These are phyloP conservation scores for Tenodera sinensis DNA, from an alignment of 2,888 invertebrate species.

Conservation along the genomic window DNA sequence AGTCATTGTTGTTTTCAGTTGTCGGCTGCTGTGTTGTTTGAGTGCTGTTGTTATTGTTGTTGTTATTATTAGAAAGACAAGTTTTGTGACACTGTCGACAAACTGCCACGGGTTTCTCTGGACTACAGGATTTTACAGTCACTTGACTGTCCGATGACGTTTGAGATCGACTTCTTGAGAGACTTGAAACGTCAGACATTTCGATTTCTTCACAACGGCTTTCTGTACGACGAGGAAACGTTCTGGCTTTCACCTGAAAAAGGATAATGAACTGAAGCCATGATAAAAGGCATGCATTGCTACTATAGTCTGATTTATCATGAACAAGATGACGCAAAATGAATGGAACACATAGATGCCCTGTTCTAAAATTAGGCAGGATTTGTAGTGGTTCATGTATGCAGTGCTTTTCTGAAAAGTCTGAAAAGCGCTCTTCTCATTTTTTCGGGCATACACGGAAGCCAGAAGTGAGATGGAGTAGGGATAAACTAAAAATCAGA, in stretches of 20 bases:
- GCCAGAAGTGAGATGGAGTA: no score
- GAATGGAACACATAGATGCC: no score
- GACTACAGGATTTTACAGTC: constrained; percentile 68
- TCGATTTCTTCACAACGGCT: constrained; percentile 37
- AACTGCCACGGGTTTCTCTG: constrained; percentile 64
- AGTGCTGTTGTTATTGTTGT: not conserved
- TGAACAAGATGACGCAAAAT: no score
- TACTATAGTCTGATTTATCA: no score
- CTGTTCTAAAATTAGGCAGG: no score
- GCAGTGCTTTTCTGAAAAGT: no score
- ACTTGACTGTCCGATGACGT: constrained; percentile 73
- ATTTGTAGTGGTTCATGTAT: no score
- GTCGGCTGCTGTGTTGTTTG: constrained; percentile 1
- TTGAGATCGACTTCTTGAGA: constrained; percentile 38
- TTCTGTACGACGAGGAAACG: constrained; percentile 31
- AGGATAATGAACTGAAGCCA: not conserved
- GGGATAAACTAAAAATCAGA: no score
- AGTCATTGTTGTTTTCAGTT: constrained; percentile 15
- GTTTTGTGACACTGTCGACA: constrained; percentile 77
- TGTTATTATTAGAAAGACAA: constrained; percentile 52
- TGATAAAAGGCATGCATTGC: no score
- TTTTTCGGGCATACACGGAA: no score
- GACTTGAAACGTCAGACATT: constrained; percentile 53
- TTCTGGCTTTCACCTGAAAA: not conserved
- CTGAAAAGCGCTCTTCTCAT: no score